Base-by-base conservation (phyloP, 2,888 invertebrate species). In the Agonopterix alstromeriana region DNA sequence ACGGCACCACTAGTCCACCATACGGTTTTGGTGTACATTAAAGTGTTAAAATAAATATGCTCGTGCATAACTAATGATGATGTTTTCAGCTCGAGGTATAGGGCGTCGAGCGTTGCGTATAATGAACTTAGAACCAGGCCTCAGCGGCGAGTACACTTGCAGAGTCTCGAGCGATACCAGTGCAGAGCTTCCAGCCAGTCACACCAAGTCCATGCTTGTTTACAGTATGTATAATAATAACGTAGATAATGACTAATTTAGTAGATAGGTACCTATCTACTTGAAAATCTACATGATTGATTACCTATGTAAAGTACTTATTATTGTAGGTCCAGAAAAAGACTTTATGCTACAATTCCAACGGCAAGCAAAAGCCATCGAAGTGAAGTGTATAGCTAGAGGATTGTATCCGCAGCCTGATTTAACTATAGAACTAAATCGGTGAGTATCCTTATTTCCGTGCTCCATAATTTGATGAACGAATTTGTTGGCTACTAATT, bases 81-180 rank as follows among this genome's bases (percentile, higher is more conserved):
- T 27, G 27, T 27, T 27, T 27, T 5, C 27, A 27, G 27, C 27
- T 5, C 38, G 48, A 9, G 36, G 43, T 36, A 48, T 53, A 8
- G 42, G 56, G 42, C 44, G 46, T 12, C 51, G 54, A 1, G 53
- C 57, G 17, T 46, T 73, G 1, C 61, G 61, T 4, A 50, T 70
- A 35, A 35, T 60, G 35, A 47, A 55, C 4, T 50, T 65, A 9
- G 48, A 48, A 1, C 65, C 67, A 2, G 61, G 62, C 11, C 49
- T 71, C 36, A 72, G 66, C 45, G 73, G 74, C 5, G 62, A 70
- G 7, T 73, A 73, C 57, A 67, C 71, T 1, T 74, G 74, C 51
- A 53, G 58, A 11, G 56, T 73, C 10, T 45, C 48, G 10, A 57
- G 55, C 12, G 56, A 59, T 12, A 58, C 59, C 10, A 44, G 35